A percentile compares a stretch with the other conserved stretches of the same genome.
These are phyloP conservation scores for Lepilemur ruficaudatus DNA, from an alignment of 2,797 vertebrate genomes.

Conservation along the genomic window DNA sequence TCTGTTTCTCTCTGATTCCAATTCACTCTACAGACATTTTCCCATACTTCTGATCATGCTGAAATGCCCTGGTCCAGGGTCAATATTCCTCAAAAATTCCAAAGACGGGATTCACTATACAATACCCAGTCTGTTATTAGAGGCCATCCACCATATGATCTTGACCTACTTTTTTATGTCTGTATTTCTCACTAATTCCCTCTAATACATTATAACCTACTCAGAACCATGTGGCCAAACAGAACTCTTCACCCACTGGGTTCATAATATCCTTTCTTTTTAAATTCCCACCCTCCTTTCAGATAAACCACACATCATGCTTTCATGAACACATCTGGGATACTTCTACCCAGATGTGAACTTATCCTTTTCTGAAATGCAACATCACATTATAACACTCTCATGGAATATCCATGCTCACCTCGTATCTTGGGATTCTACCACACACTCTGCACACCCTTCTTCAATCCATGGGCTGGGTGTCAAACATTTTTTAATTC, in stretches of 20 bases:
- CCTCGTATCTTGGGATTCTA: not conserved
- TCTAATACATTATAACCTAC: not conserved
- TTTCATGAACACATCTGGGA: not conserved
- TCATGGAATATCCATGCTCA: too few species aligned
- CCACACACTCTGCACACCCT: not conserved
- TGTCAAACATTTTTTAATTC: not conserved
- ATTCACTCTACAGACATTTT: not conserved
- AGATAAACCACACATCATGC: not conserved
- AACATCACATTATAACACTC: not conserved
- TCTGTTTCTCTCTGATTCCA: not conserved
- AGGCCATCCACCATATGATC: not conserved
- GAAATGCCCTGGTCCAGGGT: not conserved
- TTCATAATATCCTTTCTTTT: not conserved
- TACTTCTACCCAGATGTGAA: not conserved
- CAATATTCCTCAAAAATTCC: not conserved
- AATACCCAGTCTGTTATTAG: not conserved
- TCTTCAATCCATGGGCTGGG: not conserved
- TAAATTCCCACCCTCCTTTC: not conserved
- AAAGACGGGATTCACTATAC: not conserved
- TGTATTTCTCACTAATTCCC: not conserved
- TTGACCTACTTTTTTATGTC: not conserved
- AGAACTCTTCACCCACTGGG: not conserved
- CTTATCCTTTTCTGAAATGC: not conserved
- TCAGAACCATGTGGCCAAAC: not conserved
- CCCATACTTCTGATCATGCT: not conserved